Percentiles rank a stretch among this genome's conserved stretches.
Conservation (phyloP, 2,113 vertebrate genomes). For the Hassar affinis region DNA sequence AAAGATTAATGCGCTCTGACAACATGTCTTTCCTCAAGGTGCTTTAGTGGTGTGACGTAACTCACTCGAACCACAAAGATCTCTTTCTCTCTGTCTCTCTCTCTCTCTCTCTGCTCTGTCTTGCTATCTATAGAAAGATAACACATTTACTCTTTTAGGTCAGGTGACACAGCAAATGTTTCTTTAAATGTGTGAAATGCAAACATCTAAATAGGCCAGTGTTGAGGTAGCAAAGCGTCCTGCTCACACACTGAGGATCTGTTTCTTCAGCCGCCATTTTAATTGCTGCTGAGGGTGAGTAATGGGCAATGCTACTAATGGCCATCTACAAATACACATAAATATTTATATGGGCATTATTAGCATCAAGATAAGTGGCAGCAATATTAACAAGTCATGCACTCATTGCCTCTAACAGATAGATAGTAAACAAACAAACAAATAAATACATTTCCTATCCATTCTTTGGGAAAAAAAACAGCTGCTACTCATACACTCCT, state of each 20-base stretch:
- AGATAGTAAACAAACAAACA: neutral
- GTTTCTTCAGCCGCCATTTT: constrained; percentile 58
- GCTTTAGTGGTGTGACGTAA: constrained; percentile 66
- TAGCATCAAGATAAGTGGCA: constrained; percentile 42
- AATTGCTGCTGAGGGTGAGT: constrained; percentile 58
- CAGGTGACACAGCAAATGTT: constrained; percentile 9
- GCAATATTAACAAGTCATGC: constrained; percentile 3
- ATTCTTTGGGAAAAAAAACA: neutral
- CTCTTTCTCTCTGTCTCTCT: constrained; percentile 44
- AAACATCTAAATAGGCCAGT: constrained; percentile 10
- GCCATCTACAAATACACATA: constrained; percentile 58
- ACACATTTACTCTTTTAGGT: constrained; percentile 35
- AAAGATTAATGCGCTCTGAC: constrained; percentile 74
- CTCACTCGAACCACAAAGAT: constrained; percentile 52
- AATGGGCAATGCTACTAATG: constrained; percentile 60
- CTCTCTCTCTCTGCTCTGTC: constrained; percentile 34
- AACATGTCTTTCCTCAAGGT: constrained; percentile 71
- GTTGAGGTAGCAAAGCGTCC: constrained; percentile 12
- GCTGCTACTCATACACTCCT: neutral
- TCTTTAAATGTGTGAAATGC: constrained; percentile 18
- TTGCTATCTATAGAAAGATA: constrained; percentile 15
- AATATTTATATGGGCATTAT: constrained; percentile 55
- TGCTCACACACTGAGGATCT: neutral
- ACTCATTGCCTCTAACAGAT: constrained; percentile 3
- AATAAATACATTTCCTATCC: neutral